A percentile compares a stretch with the other conserved stretches of the same genome.
These are phyloP conservation scores for Timema cristinae DNA, from an alignment of 2,888 invertebrate genomes.

Conservation along the genomic window DNA sequence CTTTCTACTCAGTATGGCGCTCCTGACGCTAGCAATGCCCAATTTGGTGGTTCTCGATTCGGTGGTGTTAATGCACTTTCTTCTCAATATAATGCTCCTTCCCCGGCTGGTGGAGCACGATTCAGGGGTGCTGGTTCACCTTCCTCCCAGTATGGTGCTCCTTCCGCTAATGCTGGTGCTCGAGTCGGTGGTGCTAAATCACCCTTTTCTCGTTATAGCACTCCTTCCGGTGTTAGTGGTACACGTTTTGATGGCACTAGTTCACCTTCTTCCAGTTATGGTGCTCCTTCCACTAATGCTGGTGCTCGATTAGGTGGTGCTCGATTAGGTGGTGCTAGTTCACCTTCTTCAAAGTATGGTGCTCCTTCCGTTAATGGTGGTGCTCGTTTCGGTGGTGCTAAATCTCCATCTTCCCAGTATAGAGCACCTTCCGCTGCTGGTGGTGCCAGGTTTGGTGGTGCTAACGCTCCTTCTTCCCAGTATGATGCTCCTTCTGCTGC, in stretches of 20 bases:
- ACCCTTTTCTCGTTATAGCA: constrained; percentile 29
- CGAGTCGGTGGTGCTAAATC: background rate
- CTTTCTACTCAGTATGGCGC: constrained; percentile 2
- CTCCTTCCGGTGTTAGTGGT: background rate
- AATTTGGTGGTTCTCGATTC: too few relatives aligned
- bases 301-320: constrained; percentile 5
- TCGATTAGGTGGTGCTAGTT: background rate
- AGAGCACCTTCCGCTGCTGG: too few relatives aligned
- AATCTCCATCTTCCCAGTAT: too few relatives aligned
- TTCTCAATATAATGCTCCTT: constrained; percentile 11
- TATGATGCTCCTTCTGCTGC: too few relatives aligned
- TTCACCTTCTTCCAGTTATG: constrained; percentile 14
- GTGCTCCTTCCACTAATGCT: constrained; percentile 16
- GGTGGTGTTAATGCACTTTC: too few relatives aligned
- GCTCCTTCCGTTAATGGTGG: too few relatives aligned
- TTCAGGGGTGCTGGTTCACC: constrained; percentile 25
- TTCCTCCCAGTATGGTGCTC: constrained; percentile 34
- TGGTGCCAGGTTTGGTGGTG: too few relatives aligned
- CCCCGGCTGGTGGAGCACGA: background rate
- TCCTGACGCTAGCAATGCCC: too few relatives aligned
- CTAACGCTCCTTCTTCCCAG: too few relatives aligned
- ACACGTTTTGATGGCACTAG: constrained; percentile 14
- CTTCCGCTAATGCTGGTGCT: constrained; percentile 11
- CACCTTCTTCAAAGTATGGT: constrained; percentile 19
- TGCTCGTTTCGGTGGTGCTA: too few relatives aligned